Evolutionary conservation across 2,888 invertebrate genomes (phyloP), one percentile per base, ranked within the genome.

Genomic region (Aricia artaxerxes): DNA sequence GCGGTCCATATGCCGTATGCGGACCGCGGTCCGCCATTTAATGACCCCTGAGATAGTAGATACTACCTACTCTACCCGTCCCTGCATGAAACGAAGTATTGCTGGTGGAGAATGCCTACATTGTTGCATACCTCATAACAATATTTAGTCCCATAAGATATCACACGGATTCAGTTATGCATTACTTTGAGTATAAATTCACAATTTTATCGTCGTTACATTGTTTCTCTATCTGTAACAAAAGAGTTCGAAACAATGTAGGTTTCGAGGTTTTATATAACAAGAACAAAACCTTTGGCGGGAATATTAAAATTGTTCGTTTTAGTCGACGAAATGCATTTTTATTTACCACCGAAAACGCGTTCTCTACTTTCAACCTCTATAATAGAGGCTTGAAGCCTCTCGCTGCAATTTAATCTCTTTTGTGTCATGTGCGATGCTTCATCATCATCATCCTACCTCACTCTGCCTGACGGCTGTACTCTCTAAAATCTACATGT

Each of bases 201-300:
- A 38, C 69, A 69, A 13, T 69, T 69, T 69, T 64, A 64, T 64
- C 31, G 35, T 69, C 69, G 69, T 13, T 69, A 69, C 69, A 69
- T 35, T 69, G 69, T 69, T 69, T 38, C 35, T 64, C 61, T 61
- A 61, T 61, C 13, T 35, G 16, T 6, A 69, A 38, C 69, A 69
- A 69, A 69, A 69, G 69, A 69, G 69, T 69, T 5, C 35, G 69
- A 69, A 38, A 38, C 69, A 69, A 69, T 69, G 69, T 69, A 69
- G 69, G 69, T 69, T 69, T 69, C 35, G 35, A 69, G 69, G 69
- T 69, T 69, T 69, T 69, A 69, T 35, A 69, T 11, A 49, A 38
- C 69, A 69, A 35, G 69, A 38, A 69, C 69, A 69, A 69, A 69
- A 69, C 69, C 38, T 69, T 69, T 49, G 38, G 69, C 4, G 69